phyloP scores from a whole-genome alignment of 2,888 invertebrate species.

The Ophioninae sp. region DNA sequence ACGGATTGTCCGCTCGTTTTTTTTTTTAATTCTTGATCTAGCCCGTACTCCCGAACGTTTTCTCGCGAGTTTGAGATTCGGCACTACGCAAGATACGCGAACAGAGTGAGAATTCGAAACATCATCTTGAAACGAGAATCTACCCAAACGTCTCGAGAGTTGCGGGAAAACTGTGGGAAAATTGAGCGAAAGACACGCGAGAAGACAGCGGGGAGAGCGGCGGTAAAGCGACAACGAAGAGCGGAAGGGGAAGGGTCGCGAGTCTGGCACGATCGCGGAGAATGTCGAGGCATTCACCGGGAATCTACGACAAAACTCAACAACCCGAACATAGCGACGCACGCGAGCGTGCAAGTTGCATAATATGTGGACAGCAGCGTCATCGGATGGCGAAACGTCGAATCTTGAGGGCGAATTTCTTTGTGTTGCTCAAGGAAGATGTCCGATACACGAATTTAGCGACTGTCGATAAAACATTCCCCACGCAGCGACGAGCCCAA shows the following conservation, averaged over 20 bases:
- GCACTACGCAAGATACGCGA: background rate
- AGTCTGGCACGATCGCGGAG: background rate
- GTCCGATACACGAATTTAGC: background rate
- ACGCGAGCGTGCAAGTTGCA: background rate
- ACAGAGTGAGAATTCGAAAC: background rate
- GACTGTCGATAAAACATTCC: too few species aligned
- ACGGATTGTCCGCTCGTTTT: constrained; percentile 14
- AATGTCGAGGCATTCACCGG: constrained; percentile 2
- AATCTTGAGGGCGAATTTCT: background rate
- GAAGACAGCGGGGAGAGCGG: background rate
- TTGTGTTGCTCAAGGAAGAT: background rate
- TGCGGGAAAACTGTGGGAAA: constrained; percentile 14
- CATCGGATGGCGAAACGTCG: background rate
- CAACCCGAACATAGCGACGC: background rate
- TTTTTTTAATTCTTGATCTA: background rate
- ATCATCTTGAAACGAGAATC: background rate
- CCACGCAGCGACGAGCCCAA: too few species aligned
- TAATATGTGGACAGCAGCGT: background rate
- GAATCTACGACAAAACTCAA: background rate
- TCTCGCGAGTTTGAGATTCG: background rate
- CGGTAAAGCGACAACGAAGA: background rate
- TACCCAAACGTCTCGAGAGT: background rate
- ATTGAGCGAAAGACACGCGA: constrained; percentile 27
- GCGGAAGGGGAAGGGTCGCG: background rate
- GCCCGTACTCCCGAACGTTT: background rate